Percentiles rank a stretch among this genome's conserved stretches.
phyloP scores from a whole-genome alignment of 2,888 invertebrate species.

The Sphaerophoria rueppellii region DNA sequence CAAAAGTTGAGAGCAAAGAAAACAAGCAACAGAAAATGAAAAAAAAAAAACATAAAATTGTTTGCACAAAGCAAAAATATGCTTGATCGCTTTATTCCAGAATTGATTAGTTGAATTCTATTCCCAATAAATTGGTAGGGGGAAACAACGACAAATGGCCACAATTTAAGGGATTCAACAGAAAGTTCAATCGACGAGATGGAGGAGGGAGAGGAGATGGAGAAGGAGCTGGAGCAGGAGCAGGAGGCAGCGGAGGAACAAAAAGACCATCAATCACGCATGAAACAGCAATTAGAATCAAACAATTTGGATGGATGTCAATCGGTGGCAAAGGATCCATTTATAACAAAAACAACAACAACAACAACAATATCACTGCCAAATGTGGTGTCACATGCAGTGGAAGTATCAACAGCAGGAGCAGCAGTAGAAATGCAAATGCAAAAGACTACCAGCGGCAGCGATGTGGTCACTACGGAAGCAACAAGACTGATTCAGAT shows the following conservation, averaged over 20 bases:
- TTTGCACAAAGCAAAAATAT: constrained; percentile 57
- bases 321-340: constrained; percentile 35
- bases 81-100: constrained; percentile 75
- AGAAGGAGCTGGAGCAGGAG: constrained; percentile 65
- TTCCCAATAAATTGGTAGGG: constrained; percentile 83
- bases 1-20: constrained; percentile 53
- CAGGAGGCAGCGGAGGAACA: constrained; percentile 74
- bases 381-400: constrained; percentile 47
- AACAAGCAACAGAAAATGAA: constrained; percentile 33
- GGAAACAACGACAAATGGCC: constrained; percentile 83
- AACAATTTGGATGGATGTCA: constrained; percentile 64
- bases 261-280: constrained; percentile 38
- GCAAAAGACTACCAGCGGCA: constrained; percentile 26
- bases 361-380: constrained; percentile 50
- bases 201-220: constrained; percentile 73
- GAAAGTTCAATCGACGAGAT: constrained; percentile 82
- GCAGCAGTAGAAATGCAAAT: constrained; percentile 10
- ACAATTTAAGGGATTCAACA: constrained; percentile 82
- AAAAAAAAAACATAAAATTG: constrained; percentile 34
- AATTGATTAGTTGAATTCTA: constrained; percentile 82
- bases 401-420: neutral
- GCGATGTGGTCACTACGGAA: constrained; percentile 57
- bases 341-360: constrained; percentile 37
- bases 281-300: constrained; percentile 45
- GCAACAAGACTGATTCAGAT: constrained; percentile 72